These are phyloP conservation scores for Etheostoma perlongum DNA, from an alignment of 2,797 vertebrate species.

Conservation along the genomic window DNA sequence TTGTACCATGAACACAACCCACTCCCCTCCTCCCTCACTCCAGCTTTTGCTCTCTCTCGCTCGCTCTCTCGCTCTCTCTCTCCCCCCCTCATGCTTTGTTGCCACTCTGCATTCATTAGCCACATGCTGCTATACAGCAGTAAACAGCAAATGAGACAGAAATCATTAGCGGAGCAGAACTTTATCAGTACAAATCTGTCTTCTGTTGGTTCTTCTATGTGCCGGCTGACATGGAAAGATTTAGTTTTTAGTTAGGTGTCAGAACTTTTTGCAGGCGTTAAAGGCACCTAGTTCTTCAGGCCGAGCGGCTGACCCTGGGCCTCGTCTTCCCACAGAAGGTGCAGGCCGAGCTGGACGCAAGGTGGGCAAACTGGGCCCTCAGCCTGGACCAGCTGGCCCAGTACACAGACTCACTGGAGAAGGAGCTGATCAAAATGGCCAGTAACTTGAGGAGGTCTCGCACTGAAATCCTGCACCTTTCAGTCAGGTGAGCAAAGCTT, in stretches of 20 bases:
- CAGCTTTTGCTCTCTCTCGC: conserved; percentile 53
- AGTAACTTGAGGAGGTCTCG: conserved; percentile 88
- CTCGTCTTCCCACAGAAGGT: conserved; percentile 64
- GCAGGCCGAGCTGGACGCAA: conserved; percentile 81
- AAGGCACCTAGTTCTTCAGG: conserved; percentile 14
- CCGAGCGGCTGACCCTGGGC: conserved; percentile 45
- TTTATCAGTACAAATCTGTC: conserved; percentile 8
- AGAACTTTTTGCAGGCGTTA: conserved; percentile 32
- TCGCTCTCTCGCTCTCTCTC: conserved; percentile 16
- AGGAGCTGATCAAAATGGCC: conserved; percentile 88
- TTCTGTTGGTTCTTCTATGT: not conserved
- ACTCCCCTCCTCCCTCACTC: conserved; percentile 71
- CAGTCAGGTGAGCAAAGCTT: conserved; percentile 86
- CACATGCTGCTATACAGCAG: conserved; percentile 69
- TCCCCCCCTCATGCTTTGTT: conserved; percentile 64
- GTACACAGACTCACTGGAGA: conserved; percentile 88
- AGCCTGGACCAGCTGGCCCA: conserved; percentile 87
- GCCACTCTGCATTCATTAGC: conserved; percentile 79
- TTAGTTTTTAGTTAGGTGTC: conserved; percentile 34
- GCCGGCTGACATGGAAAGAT: conserved; percentile 7
- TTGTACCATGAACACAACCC: conserved; percentile 71
- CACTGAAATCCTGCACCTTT: conserved; percentile 89
- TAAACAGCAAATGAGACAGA: conserved; percentile 74
- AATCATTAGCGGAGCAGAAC: conserved; percentile 58
- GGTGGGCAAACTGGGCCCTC: conserved; percentile 82